Evolutionary conservation across 2,888 invertebrate species (phyloP), one percentile per base, ranked within the genome.

Genomic region (Thyatira batis): DNA sequence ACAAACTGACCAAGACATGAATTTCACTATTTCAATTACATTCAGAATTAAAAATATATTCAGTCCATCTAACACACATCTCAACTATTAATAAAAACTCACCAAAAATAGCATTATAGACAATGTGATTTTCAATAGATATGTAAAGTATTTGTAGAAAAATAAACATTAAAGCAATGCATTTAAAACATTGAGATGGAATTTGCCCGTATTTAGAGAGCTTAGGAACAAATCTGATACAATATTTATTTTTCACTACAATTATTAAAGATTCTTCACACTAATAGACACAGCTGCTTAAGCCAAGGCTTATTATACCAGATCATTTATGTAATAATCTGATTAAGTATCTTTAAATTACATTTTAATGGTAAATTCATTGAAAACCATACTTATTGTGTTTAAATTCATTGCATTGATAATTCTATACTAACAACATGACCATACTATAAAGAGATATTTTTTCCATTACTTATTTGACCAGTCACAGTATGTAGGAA

Each of bases 141-240:
- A 58, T 52, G 50, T 53, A 50, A 61, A 60, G 65, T 59, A 68
- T 58, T 63, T 52, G 58, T 43, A 25, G 17, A 39, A 39, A 39
- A 39, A 39, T 39, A 39, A 39, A 39, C 2, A 11, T 39, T 17
- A 17, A 39, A 39, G 13, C 13, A 39, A 39, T 39, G 17, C 3
- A 17, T 39, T 39, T 5, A 17, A 39, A 17, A 17, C 8, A 39
- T 39, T 39, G 17, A 39, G 39, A 39, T 39, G 17, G 8, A 17
- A 39, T 39, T 39, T 17, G 39, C 17, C 39, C 17, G 5, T 17
- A 39, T 8, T 17, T 39, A 39, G 6, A 39, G 39, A 17, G 39
- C 11, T 17, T 39, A 39, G 39, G 39, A 39, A 39, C 39, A 39
- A 39, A 39, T 39, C 13, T 33, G 17, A 39, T 39, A n/a, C n/a